Percentiles rank a stretch among this genome's conserved stretches.
These are phyloP conservation scores for Lithophane socia DNA, from an alignment of 2,888 invertebrate genomes.

Conservation along the genomic window DNA sequence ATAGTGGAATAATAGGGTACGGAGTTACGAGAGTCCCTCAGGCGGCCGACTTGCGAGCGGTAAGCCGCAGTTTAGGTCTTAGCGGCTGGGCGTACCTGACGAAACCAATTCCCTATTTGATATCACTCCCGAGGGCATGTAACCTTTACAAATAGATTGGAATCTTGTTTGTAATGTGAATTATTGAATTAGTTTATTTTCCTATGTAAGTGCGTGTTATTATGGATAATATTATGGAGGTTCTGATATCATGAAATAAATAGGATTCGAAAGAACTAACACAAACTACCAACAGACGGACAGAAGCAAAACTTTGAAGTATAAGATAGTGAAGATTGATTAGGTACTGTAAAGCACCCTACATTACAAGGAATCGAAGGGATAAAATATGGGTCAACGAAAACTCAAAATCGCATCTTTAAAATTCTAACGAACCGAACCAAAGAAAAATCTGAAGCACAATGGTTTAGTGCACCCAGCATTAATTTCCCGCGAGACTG, in stretches of 20 bases:
- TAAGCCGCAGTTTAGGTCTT: slow-evolving; percentile 77
- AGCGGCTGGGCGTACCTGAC: slow-evolving; percentile 69
- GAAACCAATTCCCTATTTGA: slow-evolving; percentile 73
- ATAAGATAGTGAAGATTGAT: slow-evolving; percentile 18
- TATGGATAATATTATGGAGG: slow-evolving; percentile 6
- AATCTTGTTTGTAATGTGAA: slow-evolving; percentile 49
- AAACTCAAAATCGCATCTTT: slow-evolving; percentile 64
- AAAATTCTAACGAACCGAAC: slow-evolving; percentile 72
- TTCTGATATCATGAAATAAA: not conserved
- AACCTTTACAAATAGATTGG: slow-evolving; percentile 70
- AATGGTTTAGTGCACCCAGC: slow-evolving; percentile 78
- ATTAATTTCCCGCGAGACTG: slow-evolving; percentile 82
- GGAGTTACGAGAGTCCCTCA: slow-evolving; percentile 74
- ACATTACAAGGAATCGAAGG: not conserved
- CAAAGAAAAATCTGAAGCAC: slow-evolving; percentile 77
- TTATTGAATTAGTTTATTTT: slow-evolving; percentile 47
- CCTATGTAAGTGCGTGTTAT: slow-evolving; percentile 7
- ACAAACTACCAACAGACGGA: not conserved
- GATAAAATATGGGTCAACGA: slow-evolving; percentile 46
- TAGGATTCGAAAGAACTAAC: not conserved
- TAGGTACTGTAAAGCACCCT: not conserved
- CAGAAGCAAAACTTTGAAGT: not conserved
- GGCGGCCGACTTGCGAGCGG: slow-evolving; percentile 77
- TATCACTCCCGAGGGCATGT: slow-evolving; percentile 67
- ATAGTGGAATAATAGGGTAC: slow-evolving; percentile 81